A percentile compares a stretch with the other conserved stretches of the same genome.
These are phyloP conservation scores for Clarias pachynema DNA, from an alignment of 2,797 vertebrate genomes.

Conservation along the genomic window DNA sequence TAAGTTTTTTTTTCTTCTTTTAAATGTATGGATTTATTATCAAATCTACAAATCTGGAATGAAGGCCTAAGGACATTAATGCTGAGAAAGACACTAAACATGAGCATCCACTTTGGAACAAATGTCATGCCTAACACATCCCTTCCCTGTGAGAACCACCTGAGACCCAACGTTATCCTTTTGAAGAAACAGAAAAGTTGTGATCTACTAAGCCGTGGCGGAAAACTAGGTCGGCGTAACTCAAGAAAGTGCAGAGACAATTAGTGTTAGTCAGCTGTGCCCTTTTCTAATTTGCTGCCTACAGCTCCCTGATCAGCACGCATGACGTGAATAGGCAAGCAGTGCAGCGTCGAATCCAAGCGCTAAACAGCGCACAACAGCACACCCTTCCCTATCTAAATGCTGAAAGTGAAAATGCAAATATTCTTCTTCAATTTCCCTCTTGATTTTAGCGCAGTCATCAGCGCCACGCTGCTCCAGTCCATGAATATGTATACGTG, in stretches of 20 bases:
- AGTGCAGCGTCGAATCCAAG: conserved; percentile 20
- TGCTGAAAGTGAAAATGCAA: conserved; percentile 47
- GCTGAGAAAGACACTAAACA: background rate
- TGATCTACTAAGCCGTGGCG: conserved; percentile 41
- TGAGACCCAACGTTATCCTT: background rate
- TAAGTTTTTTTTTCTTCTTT: too few relatives aligned
- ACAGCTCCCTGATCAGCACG: conserved; percentile 41
- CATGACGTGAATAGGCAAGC: conserved; percentile 50
- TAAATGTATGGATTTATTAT: background rate
- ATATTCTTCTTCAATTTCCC: conserved; percentile 34
- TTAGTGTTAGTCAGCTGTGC: conserved; percentile 53
- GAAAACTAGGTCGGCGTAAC: conserved; percentile 52
- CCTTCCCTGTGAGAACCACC: background rate
- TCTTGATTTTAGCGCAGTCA: conserved; percentile 33
- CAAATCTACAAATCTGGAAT: background rate
- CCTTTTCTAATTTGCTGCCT: conserved; percentile 45
- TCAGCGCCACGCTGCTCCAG: conserved; percentile 24
- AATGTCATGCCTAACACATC: conserved; percentile 10
- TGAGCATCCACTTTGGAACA: conserved; percentile 14
- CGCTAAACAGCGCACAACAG: conserved; percentile 34
- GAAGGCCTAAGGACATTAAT: background rate
- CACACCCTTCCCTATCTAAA: conserved; percentile 44
- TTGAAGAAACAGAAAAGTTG: conserved; percentile 30
- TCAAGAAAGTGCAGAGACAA: conserved; percentile 48
- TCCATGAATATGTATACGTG: conserved; percentile 30